Percentiles rank a stretch among this genome's conserved stretches.
These are phyloP conservation scores for Caloenas nicobarica DNA, from an alignment of 2,113 vertebrate species.

Conservation along the genomic window DNA sequence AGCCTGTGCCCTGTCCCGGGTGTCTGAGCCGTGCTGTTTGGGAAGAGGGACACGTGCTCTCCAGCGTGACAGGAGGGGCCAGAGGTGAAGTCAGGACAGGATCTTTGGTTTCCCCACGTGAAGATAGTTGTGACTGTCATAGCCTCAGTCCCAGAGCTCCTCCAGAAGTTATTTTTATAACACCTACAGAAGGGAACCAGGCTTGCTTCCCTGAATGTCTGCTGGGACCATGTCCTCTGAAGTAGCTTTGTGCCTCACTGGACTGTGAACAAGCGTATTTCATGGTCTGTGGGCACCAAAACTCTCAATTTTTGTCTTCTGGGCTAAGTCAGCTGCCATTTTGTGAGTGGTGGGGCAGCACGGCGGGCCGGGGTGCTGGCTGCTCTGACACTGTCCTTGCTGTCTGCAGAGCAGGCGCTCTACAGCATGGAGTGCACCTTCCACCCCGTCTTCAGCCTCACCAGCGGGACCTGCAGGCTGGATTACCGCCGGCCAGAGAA, in stretches of 20 bases:
- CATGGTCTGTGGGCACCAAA: background rate
- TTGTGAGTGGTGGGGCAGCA: fast-evolving
- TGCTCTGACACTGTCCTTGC: background rate
- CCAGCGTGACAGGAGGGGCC: background rate
- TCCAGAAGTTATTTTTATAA: background rate
- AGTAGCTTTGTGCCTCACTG: background rate
- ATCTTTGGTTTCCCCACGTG: background rate
- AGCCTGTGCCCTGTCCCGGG: background rate
- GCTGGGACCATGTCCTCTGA: fast-evolving
- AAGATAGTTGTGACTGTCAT: background rate
- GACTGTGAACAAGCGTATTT: background rate
- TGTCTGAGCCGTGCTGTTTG: background rate
- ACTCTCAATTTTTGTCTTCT: background rate
- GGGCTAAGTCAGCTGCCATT: fast-evolving
- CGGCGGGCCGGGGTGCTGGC: background rate
- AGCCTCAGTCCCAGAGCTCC: background rate
- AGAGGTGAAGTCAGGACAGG: background rate
- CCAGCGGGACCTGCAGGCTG: conserved; percentile 87
- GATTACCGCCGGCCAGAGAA: conserved; percentile 93
- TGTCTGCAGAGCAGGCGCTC: conserved; percentile 85
- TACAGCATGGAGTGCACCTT: conserved; percentile 95
- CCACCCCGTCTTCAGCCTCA: conserved; percentile 95
- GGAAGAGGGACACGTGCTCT: background rate
- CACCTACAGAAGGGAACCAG: background rate
- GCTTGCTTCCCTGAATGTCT: background rate